Base-by-base conservation (phyloP, 2,797 vertebrate genomes). In the Gymnoscopelus braueri region DNA sequence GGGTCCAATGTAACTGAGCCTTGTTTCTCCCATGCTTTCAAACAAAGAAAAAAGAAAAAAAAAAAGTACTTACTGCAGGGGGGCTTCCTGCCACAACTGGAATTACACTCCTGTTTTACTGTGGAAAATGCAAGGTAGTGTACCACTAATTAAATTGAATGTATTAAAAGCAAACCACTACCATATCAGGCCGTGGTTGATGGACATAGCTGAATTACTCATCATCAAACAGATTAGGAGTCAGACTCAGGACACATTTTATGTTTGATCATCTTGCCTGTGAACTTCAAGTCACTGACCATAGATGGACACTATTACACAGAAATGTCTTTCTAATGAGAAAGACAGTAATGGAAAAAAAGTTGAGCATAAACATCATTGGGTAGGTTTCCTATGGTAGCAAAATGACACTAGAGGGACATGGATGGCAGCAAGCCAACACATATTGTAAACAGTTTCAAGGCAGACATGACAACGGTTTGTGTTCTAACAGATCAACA, bases 391-490 rank as follows among this genome's bases (percentile, higher is more conserved):
- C 81, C 79, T 74, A 80, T 73, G 75, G 79, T 72, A 78, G 65
- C 85, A 84, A 83, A 85, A 86, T 84, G 65, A 68, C 32, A 65
- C 26, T 83, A 78, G 80, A 78, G 83, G 80, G 69, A 82, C 66
- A 75, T 15, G 24, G 53, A 11, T 15, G 59, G 53, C 64, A 56
- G 26, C 68, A 47, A 14, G 77, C 78, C 87, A 87, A 82, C 78
- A 11, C 72, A 86, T 65, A 75, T 77, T 79, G 62, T 8, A 19
- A 29, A 56, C 23, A 29, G 66, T 60, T 74, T 26, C 26, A 29
- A 29, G 26, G 26, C 26, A 29, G 26, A 29, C 19, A 19, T 19
- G 19, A 19, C 26, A 29, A 29, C 26, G 3, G 26, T 29, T 29
- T 29, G 1, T 29, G 26, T 4, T 29, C 26, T 29, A 29, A 29